These are phyloP conservation scores for Cactoblastis cactorum DNA, from an alignment of 2,888 invertebrate genomes.

Conservation along the genomic window DNA sequence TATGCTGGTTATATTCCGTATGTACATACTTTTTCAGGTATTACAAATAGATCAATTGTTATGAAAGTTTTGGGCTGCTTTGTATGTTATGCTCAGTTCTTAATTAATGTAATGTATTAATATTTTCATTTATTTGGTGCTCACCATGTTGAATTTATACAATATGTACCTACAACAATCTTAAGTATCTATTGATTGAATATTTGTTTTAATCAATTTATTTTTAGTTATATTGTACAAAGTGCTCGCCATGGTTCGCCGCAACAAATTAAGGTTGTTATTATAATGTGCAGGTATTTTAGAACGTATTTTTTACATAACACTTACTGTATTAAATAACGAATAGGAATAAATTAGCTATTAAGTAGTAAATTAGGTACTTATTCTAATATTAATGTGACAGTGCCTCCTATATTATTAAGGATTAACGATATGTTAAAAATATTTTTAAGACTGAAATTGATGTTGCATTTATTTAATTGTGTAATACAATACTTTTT, in stretches of 20 bases:
- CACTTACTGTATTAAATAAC: background rate
- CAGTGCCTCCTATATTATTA: conserved; percentile 70
- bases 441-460: conserved; percentile 74
- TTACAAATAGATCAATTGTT: too few relatives aligned
- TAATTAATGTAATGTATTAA: background rate
- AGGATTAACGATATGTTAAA: conserved; percentile 43
- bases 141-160: background rate
- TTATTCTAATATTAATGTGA: conserved; percentile 43
- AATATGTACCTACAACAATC: background rate
- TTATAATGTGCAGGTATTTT: conserved; percentile 19
- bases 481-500: conserved; percentile 63
- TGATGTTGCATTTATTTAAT: conserved; percentile 67
- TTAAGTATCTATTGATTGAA: background rate
- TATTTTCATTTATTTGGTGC: background rate
- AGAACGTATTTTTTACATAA: conserved; percentile 31
- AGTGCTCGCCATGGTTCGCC: background rate
- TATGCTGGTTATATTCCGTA: background rate
- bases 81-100: background rate
- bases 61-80: background rate
- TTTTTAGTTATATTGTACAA: background rate
- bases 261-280: background rate
- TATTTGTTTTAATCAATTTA: background rate
- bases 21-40: too few relatives aligned
- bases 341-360: background rate
- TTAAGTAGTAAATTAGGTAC: conserved; percentile 14